Evolutionary conservation across 64 coral and sea anemone species (phyloP).

Genomic region (Orbicella faveolata): DNA sequence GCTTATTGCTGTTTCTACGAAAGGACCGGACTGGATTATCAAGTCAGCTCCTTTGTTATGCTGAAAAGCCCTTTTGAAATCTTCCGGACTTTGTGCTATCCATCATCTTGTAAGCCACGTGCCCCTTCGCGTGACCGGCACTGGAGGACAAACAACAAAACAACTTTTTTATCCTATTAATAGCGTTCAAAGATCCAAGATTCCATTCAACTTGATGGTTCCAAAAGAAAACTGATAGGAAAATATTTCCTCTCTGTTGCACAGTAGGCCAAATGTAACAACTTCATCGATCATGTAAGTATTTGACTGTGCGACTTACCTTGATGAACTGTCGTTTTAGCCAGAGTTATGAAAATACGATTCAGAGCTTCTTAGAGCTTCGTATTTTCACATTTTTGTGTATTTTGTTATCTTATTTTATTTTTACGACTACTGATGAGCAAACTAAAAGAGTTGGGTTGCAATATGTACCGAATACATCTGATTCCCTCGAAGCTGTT

Average conservation of each 20-base stretch:
- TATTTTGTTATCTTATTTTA: too few species aligned
- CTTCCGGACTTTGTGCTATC: conserved; percentile 27
- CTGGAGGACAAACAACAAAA: background rate
- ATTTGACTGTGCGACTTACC: background rate
- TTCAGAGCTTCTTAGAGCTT: too few species aligned
- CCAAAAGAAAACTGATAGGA: background rate
- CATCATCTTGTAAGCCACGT: too few species aligned
- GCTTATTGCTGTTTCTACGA: background rate
- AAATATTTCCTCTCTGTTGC: background rate
- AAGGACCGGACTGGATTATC: background rate
- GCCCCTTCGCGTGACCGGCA: background rate
- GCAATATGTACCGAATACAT: too few species aligned
- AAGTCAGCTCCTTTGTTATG: background rate
- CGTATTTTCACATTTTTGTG: too few species aligned
- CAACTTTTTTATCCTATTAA: conserved; percentile 19
- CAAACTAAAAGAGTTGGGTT: too few species aligned
- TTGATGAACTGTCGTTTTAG: too few species aligned
- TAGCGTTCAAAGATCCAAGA: conserved; percentile 5
- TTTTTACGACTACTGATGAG: too few species aligned
- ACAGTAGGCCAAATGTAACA: background rate
- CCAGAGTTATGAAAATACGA: too few species aligned
- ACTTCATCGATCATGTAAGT: background rate
- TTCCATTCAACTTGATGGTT: background rate
- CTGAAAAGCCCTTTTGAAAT: background rate
- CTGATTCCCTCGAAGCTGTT: too few species aligned